These are phyloP conservation scores for Siderastrea radians DNA, from an alignment of 92 coral and sea anemone species.

Conservation along the genomic window DNA sequence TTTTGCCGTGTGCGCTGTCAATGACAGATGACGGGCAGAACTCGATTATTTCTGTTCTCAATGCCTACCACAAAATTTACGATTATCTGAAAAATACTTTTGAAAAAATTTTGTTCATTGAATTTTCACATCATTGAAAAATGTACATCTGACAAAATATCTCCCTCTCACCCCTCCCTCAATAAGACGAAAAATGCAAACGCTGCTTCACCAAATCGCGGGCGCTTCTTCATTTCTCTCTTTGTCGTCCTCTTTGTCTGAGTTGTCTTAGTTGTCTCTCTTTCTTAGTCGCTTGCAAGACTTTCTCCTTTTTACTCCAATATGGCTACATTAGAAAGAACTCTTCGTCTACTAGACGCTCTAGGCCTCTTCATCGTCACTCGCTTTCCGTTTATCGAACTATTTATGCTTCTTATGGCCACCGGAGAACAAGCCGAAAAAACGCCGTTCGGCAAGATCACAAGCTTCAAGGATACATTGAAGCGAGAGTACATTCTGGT, in stretches of 20 bases:
- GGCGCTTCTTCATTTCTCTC: not conserved
- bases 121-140: not conserved
- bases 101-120: too few relatives aligned
- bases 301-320: not conserved
- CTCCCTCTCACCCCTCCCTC: not conserved
- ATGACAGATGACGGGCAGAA: too few relatives aligned
- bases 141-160: not conserved
- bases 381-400: constrained; percentile 91
- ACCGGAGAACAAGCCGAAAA: constrained; percentile 68
- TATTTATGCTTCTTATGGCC: constrained; percentile 81
- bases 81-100: too few relatives aligned
- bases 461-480: constrained; percentile 66
- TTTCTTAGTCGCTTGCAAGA: not conserved
- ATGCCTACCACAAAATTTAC: too few relatives aligned
- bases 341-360: constrained; percentile 77
- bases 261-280: not conserved
- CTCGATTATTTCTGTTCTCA: too few relatives aligned
- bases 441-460: constrained; percentile 35
- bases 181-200: not conserved
- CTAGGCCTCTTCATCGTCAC: constrained; percentile 89
- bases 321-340: constrained; percentile 84
- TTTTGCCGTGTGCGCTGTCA: not conserved
- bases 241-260: not conserved
- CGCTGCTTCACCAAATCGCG: not conserved
- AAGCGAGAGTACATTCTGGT: constrained; percentile 70